phyloP scores from a whole-genome alignment of 2,113 vertebrate species.

The Romanogobio albipinnatus region DNA sequence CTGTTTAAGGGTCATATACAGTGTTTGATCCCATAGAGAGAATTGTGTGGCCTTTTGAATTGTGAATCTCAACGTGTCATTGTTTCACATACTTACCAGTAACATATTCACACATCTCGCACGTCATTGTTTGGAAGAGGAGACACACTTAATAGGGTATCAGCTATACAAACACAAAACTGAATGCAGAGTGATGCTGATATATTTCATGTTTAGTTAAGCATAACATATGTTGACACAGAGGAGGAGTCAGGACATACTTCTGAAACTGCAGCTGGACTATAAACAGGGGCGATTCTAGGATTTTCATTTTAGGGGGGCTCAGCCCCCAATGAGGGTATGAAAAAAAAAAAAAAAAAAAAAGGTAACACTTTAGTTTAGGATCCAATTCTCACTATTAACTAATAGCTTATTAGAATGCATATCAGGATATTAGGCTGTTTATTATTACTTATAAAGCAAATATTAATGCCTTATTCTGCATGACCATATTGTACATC shows the following conservation, averaged over 20 bases:
- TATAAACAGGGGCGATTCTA: no score
- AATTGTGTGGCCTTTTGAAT: background rate
- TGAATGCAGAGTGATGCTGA: background rate
- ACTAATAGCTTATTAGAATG: no score
- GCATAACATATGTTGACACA: slow-evolving; percentile 19
- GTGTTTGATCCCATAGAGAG: background rate
- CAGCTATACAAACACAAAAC: slow-evolving; percentile 14
- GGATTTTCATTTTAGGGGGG: no score
- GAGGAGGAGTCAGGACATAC: background rate
- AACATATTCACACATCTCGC: background rate
- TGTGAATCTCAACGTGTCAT: background rate
- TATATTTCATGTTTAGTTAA: slow-evolving; percentile 15
- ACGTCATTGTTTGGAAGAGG: background rate
- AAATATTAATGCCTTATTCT: no score
- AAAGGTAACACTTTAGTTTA: no score
- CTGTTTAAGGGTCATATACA: background rate
- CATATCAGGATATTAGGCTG: no score
- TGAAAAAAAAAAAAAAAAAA: no score
- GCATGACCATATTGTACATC: no score
- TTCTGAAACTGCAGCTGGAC: background rate
- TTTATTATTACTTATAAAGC: no score
- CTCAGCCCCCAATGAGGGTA: no score
- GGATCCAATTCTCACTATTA: no score
- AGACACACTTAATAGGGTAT: background rate
- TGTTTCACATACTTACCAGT: background rate